phyloP scores from a whole-genome alignment of 2,888 invertebrate genomes.

The Diarsia mendica region DNA sequence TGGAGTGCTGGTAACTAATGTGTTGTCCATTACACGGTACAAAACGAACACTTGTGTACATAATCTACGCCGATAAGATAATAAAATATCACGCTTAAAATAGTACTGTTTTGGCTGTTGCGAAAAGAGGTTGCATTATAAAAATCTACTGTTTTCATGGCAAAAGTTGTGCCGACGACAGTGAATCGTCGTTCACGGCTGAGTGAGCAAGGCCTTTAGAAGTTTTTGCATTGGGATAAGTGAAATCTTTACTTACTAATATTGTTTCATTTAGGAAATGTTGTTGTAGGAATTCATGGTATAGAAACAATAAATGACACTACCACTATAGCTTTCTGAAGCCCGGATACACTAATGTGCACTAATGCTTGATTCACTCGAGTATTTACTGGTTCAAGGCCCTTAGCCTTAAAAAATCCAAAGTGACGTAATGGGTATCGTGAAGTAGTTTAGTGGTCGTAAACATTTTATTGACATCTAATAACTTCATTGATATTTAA shows the following conservation, averaged over 20 bases:
- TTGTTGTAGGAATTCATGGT: conserved; percentile 58
- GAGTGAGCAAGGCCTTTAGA: conserved; percentile 67
- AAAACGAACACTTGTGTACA: conserved; percentile 87
- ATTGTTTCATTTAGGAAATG: conserved; percentile 56
- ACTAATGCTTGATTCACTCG: conserved; percentile 60
- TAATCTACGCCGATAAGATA: conserved; percentile 88
- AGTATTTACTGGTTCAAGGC: conserved; percentile 66
- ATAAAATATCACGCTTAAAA: conserved; percentile 69
- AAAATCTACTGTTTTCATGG: conserved; percentile 67
- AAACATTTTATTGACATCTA: conserved; percentile 52
- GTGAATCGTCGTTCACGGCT: conserved; percentile 64
- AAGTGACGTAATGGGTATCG: conserved; percentile 57
- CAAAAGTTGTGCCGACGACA: conserved; percentile 62
- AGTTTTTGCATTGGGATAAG: conserved; percentile 61
- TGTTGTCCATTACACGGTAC: conserved; percentile 84
- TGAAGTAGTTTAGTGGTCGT: conserved; percentile 39
- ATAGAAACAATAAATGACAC: conserved; percentile 54
- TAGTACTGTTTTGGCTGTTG: conserved; percentile 68
- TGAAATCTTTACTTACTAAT: conserved; percentile 70
- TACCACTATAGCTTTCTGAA: conserved; percentile 57
- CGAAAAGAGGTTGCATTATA: conserved; percentile 66
- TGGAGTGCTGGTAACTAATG: conserved; percentile 81
- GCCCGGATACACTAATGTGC: conserved; percentile 60
- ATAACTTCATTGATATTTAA: background rate
- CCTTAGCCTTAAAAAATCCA: conserved; percentile 45